Conservation (phyloP, 2,113 vertebrate genomes). For the Grallaria varia region DNA sequence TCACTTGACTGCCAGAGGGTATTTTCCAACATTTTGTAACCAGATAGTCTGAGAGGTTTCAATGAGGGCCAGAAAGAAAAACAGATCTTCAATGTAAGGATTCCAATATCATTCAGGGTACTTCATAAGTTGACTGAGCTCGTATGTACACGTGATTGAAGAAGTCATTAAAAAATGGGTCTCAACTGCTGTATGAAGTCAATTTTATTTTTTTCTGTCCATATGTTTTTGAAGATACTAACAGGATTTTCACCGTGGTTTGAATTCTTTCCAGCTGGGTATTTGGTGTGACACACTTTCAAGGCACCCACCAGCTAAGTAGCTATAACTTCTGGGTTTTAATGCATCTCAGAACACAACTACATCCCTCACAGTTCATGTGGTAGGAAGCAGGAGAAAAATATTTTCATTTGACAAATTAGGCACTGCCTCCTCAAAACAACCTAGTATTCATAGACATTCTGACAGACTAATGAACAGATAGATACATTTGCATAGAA, state of each 20-base stretch:
- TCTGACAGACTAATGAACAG: constrained; percentile 60
- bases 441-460: constrained; percentile 52
- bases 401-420: constrained; percentile 54
- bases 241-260: constrained; percentile 4
- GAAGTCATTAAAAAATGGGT: background rate
- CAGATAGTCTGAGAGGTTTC: background rate
- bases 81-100: background rate
- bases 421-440: constrained; percentile 40
- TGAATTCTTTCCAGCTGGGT: constrained; percentile 13
- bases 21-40: constrained; percentile 18
- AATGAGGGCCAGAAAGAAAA: constrained; percentile 19
- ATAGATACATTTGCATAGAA: constrained; percentile 23
- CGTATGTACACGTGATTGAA: background rate
- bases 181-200: background rate
- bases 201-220: background rate
- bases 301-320: constrained; percentile 18
- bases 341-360: background rate
- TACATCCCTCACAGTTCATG: constrained; percentile 9
- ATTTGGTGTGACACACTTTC: constrained; percentile 47
- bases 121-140: background rate
- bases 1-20: background rate
- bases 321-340: background rate
- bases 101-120: background rate
- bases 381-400: constrained; percentile 12
- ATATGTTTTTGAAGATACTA: constrained; percentile 19